A percentile compares a stretch with the other conserved stretches of the same genome.
Evolutionary conservation across 2,888 invertebrate species (phyloP).

Genomic region (Ceriagrion tenellum): DNA sequence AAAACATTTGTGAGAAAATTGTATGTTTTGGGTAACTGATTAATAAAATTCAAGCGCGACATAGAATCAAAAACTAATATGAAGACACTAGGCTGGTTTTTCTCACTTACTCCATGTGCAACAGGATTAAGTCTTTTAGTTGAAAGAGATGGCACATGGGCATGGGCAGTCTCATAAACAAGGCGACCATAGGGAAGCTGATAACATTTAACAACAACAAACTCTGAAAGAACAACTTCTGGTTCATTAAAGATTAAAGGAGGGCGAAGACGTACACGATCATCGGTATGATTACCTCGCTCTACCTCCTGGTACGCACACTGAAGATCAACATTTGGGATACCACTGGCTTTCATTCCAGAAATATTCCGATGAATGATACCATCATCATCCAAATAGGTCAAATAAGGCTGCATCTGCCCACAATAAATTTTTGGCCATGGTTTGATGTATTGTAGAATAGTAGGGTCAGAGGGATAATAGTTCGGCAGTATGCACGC

Average conservation of each 20-base stretch:
- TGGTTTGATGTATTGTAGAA: conserved; percentile 44
- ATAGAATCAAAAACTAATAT: conserved; percentile 77
- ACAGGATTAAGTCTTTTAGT: conserved; percentile 19
- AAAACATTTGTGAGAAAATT: conserved; percentile 74
- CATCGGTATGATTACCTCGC: conserved; percentile 71
- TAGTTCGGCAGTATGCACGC: conserved; percentile 68
- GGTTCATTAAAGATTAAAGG: conserved; percentile 70
- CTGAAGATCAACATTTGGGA: conserved; percentile 53
- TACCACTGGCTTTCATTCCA: conserved; percentile 71
- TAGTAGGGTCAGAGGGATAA: conserved; percentile 68
- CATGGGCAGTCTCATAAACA: conserved; percentile 73
- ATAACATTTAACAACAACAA: conserved; percentile 72
- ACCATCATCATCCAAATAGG: conserved; percentile 72
- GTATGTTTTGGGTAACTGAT: conserved; percentile 76
- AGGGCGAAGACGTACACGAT: conserved; percentile 70
- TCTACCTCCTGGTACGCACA: conserved; percentile 72
- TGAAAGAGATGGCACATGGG: conserved; percentile 70
- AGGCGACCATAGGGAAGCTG: conserved; percentile 70
- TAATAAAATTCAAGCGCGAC: conserved; percentile 76
- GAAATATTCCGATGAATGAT: conserved; percentile 71
- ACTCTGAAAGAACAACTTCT: conserved; percentile 71
- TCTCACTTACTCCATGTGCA: neutral
- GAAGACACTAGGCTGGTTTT: conserved; percentile 74
- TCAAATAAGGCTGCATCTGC: conserved; percentile 69
- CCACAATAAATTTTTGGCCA: conserved; percentile 67